Evolutionary conservation across 2,888 invertebrate species (phyloP).

Genomic region (Scaptodrosophila latifasciaeformis): DNA sequence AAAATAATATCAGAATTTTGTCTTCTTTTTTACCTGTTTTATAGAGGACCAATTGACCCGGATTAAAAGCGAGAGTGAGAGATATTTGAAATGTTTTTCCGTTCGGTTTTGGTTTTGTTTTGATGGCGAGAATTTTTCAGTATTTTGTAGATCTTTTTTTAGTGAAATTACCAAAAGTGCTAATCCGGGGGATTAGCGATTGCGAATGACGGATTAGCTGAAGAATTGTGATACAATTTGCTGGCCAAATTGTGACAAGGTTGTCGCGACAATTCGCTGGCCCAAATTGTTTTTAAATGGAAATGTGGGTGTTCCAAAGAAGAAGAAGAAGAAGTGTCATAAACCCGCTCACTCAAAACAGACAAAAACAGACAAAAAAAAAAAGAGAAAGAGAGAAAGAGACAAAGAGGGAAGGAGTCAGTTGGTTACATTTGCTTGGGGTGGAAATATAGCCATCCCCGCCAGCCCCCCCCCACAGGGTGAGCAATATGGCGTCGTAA

Average conservation of each 20-base stretch:
- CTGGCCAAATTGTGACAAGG: constrained; percentile 43
- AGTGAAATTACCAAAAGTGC: constrained; percentile 39
- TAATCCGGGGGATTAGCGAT: constrained; percentile 59
- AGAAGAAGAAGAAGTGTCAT: constrained; percentile 5
- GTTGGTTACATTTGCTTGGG: neutral
- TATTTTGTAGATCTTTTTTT: constrained; percentile 52
- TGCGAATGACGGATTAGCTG: constrained; percentile 56
- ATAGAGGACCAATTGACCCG: constrained; percentile 39
- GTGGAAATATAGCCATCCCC: neutral
- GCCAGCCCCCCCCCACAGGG: neutral
- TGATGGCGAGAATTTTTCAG: constrained; percentile 34
- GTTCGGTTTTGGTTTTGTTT: constrained; percentile 38
- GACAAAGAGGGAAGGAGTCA: constrained; percentile 49
- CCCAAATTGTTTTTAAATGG: constrained; percentile 46
- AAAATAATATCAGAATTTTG: neutral
- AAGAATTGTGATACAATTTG: constrained; percentile 61
- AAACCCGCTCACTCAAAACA: constrained; percentile 20
- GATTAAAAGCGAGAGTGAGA: constrained; percentile 41
- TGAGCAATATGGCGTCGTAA: constrained; percentile 41
- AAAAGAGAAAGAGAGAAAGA: too few species aligned
- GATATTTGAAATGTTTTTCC: constrained; percentile 28
- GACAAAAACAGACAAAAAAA: constrained; percentile 33
- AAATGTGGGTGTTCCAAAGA: constrained; percentile 22
- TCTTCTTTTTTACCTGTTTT: constrained; percentile 38
- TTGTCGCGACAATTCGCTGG: constrained; percentile 27